Percentiles rank a stretch among this genome's conserved stretches.
Conservation (phyloP, 2,113 vertebrate genomes). For the Eulemur rufifrons region DNA sequence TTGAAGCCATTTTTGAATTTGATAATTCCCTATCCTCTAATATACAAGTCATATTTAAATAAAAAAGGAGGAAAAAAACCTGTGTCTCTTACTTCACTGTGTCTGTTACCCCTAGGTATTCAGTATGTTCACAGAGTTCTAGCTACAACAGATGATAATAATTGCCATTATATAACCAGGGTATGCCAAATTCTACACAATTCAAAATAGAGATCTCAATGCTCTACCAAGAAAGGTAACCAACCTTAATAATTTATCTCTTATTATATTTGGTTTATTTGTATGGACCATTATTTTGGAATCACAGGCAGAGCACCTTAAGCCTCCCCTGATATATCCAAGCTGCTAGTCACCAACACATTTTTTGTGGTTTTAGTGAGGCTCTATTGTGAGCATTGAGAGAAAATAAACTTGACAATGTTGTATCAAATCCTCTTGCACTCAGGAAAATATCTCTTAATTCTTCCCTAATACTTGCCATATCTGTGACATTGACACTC, state of each 20-base stretch:
- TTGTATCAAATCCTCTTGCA: neutral
- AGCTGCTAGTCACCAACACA: neutral
- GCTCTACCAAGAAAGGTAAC: neutral
- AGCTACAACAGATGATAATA: neutral
- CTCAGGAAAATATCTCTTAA: neutral
- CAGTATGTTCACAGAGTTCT: neutral
- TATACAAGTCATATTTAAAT: constrained; percentile 42
- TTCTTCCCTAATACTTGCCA: neutral
- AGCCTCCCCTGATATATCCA: neutral
- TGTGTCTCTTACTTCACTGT: too few species aligned
- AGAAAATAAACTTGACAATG: neutral
- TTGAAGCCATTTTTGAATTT: constrained; percentile 53
- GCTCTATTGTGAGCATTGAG: neutral
- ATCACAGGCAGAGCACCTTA: neutral
- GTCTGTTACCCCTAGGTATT: neutral
- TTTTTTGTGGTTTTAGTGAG: neutral
- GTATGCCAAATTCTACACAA: neutral
- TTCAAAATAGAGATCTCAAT: neutral
- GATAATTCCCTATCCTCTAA: constrained; percentile 20
- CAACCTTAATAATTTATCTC: neutral
- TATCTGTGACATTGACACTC: neutral
- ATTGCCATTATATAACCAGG: neutral
- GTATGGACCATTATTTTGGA: neutral
- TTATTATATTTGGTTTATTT: neutral
- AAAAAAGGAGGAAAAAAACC: constrained; percentile 36